These are phyloP conservation scores for Hydrophis major DNA, from an alignment of 2,797 vertebrate genomes.

Conservation along the genomic window DNA sequence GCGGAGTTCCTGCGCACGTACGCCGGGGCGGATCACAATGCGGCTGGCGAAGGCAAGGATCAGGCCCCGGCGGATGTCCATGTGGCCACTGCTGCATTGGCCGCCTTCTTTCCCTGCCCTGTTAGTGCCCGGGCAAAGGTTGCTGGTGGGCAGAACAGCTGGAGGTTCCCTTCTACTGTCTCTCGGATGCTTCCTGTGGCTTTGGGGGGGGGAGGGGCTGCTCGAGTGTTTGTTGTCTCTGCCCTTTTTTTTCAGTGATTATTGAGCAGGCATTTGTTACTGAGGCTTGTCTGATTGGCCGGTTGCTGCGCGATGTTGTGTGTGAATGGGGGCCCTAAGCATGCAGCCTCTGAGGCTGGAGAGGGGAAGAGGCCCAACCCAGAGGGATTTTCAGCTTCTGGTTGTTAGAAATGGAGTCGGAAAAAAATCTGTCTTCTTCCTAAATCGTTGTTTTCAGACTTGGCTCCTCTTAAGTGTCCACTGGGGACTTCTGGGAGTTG, in stretches of 20 bases:
- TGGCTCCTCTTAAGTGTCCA: neutral
- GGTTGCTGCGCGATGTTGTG: neutral
- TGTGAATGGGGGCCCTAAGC: neutral
- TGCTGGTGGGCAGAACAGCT: neutral
- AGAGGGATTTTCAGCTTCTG: neutral
- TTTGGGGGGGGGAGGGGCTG: no score
- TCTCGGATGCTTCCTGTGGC: neutral
- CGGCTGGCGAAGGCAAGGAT: constrained; percentile 69
- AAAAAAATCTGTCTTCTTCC: neutral
- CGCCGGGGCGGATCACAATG: constrained; percentile 73
- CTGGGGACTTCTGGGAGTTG: neutral
- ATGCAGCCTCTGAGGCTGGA: constrained; percentile 8
- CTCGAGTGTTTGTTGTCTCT: rapidly evolving
- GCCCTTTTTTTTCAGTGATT: neutral
- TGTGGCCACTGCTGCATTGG: no score
- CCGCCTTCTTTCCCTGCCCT: neutral
- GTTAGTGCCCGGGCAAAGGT: neutral
- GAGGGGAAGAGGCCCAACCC: constrained; percentile 47
- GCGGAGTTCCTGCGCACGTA: constrained; percentile 87
- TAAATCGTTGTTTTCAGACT: neutral
- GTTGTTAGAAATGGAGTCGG: neutral
- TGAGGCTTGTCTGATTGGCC: neutral
- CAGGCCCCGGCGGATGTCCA: neutral
- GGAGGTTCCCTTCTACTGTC: neutral
- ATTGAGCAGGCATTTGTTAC: neutral